phyloP scores from a whole-genome alignment of 2,113 vertebrate genomes.

The Cynocephalus volans region DNA sequence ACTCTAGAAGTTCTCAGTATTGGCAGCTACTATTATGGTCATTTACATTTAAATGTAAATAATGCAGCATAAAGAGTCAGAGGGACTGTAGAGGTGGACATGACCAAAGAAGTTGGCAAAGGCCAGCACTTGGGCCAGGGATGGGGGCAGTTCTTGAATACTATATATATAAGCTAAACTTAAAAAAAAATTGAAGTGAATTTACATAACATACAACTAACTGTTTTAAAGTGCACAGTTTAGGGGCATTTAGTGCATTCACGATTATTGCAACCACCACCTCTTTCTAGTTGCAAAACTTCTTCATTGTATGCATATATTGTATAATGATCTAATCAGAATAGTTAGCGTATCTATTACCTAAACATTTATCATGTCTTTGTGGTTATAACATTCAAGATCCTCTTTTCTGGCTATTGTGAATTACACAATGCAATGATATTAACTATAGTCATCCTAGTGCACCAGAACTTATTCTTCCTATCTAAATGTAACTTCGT shows the following conservation, averaged over 20 bases:
- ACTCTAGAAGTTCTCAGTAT: background rate
- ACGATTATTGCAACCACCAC: rapidly evolving
- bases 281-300: background rate
- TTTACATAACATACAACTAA: background rate
- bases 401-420: too few relatives aligned
- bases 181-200: background rate
- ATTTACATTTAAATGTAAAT: background rate
- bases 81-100: background rate
- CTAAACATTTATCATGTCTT: too few relatives aligned
- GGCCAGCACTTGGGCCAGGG: background rate
- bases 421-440: too few relatives aligned
- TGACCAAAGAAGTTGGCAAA: background rate
- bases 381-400: too few relatives aligned
- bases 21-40: background rate
- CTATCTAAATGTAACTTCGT: too few relatives aligned
- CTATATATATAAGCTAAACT: background rate
- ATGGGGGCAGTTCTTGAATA: background rate
- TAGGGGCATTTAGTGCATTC: background rate
- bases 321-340: too few relatives aligned
- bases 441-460: too few relatives aligned
- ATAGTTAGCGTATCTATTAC: too few relatives aligned
- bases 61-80: too few relatives aligned
- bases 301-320: background rate
- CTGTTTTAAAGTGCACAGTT: background rate
- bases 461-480: too few relatives aligned